Percentiles rank a stretch among this genome's conserved stretches.
Conservation (phyloP, 1,140 invertebrate genomes). For the Contarinia nasturtii region DNA sequence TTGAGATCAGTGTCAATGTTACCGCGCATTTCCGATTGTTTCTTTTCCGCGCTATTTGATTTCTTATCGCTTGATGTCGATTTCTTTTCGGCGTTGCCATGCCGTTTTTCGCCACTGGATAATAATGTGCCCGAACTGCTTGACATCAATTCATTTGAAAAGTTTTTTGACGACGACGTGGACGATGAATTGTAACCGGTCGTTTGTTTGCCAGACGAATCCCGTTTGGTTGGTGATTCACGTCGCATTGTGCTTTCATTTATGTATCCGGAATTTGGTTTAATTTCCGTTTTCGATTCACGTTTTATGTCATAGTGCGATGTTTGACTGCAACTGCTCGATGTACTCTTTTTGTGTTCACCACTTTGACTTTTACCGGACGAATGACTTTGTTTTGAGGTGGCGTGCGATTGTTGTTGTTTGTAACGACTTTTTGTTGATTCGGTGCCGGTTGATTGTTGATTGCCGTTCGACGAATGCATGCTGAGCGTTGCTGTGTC, state of each 20-base stretch:
- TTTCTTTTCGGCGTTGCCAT: neutral
- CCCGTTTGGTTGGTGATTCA: neutral
- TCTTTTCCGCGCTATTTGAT: conserved; percentile 1
- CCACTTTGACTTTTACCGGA: neutral
- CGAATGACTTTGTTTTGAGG: neutral
- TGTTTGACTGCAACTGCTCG: neutral
- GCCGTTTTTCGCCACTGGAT: too few species aligned
- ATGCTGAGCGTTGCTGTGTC: too few species aligned
- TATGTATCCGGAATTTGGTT: neutral
- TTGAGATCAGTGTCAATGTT: conserved; percentile 17
- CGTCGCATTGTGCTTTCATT: neutral
- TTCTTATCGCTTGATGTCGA: neutral
- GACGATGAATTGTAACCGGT: neutral
- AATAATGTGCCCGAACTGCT: too few species aligned
- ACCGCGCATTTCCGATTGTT: neutral
- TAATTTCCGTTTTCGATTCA: neutral
- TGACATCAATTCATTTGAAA: too few species aligned
- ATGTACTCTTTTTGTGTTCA: neutral
- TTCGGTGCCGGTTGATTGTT: neutral
- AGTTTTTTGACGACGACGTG: neutral
- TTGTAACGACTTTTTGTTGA: neutral
- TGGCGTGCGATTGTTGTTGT: neutral
- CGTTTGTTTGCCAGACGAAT: neutral
- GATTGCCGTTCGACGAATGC: neutral
- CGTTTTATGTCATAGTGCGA: neutral